Evolutionary conservation across 2,113 vertebrate genomes (phyloP).

Genomic region (Willisornis vidua): DNA sequence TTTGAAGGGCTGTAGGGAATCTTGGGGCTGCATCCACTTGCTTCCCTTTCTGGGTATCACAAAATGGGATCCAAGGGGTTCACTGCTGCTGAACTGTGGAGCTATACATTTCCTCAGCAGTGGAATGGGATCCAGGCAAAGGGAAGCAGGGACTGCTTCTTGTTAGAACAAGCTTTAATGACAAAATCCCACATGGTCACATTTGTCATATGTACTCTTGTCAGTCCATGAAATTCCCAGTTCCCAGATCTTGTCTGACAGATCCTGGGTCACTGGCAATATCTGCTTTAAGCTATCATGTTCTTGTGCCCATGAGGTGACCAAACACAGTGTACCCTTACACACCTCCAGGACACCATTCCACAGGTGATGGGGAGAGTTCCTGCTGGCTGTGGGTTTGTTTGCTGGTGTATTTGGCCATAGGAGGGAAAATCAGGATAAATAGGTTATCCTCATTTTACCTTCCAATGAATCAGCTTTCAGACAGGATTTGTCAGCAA

Average conservation of each 20-base stretch:
- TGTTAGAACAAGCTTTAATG: no score
- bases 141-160: no score
- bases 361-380: background rate
- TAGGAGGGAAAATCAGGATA: background rate
- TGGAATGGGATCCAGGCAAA: no score
- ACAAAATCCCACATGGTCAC: no score
- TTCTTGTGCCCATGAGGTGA: rapidly evolving
- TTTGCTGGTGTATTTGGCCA: background rate
- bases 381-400: background rate
- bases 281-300: background rate
- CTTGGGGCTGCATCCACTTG: no score
- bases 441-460: background rate
- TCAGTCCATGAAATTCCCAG: rapidly evolving
- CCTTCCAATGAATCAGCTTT: background rate
- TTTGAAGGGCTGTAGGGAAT: no score
- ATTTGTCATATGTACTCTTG: background rate
- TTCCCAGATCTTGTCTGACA: background rate
- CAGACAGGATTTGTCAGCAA: background rate
- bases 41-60: no score
- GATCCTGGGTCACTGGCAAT: rapidly evolving
- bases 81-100: no score
- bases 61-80: no score
- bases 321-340: rapidly evolving
- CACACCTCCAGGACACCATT: no score
- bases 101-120: no score